Evolutionary conservation across 2,113 vertebrate genomes (phyloP).

Genomic region (Tiliqua scincoides): DNA sequence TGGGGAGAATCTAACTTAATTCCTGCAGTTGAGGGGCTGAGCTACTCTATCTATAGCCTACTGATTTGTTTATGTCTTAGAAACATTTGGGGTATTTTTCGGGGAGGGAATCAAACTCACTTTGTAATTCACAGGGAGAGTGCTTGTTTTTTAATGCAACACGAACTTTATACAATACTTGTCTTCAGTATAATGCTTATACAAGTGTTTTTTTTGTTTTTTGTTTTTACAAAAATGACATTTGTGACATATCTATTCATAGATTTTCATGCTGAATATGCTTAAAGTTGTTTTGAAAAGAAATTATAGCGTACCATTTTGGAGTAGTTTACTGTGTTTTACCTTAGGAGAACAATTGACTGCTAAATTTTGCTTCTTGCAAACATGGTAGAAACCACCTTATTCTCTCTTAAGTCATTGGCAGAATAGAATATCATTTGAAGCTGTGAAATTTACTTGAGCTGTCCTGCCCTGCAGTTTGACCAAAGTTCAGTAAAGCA

Average conservation of each 20-base stretch:
- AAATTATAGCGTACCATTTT: not conserved
- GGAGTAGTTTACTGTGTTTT: not conserved
- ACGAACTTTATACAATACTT: not conserved
- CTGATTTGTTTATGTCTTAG: not conserved
- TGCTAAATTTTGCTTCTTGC: not conserved
- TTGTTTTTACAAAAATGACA: not conserved
- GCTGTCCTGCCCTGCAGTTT: not conserved
- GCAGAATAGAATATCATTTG: no score
- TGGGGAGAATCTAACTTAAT: not conserved
- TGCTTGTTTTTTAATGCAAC: not conserved
- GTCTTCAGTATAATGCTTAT: not conserved
- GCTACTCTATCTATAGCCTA: not conserved
- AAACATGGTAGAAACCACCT: no score
- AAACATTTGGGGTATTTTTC: conserved; percentile 4
- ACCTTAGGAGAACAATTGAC: not conserved
- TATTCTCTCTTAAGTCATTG: no score
- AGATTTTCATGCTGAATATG: not conserved
- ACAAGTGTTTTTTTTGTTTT: no score
- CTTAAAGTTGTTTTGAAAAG: no score
- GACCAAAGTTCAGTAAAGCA: not conserved
- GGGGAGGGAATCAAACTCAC: not conserved
- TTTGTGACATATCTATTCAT: not conserved
- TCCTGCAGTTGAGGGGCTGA: not conserved
- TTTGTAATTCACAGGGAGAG: not conserved
- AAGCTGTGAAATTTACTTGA: no score